Conservation (phyloP, 1,140 invertebrate genomes). For the Hypothenemus hampei region DNA sequence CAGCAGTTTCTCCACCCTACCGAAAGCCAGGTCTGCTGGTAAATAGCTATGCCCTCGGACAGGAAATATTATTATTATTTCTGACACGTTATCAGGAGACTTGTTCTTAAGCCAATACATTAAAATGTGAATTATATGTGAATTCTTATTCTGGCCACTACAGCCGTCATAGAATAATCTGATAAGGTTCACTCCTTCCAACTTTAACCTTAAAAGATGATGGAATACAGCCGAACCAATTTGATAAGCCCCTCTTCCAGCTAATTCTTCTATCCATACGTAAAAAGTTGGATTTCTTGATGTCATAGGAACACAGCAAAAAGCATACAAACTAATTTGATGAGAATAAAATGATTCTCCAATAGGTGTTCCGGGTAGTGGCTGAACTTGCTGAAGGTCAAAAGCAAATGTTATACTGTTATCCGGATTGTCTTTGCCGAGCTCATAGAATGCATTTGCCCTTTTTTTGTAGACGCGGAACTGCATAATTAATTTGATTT, state of each 20-base stretch:
- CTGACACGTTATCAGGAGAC: conserved; percentile 20
- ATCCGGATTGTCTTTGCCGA: conserved; percentile 21
- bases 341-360: conserved; percentile 31
- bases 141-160: conserved; percentile 35
- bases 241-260: conserved; percentile 26
- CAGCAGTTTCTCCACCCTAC: conserved; percentile 30
- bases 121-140: conserved; percentile 27
- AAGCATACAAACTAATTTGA: conserved; percentile 34
- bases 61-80: conserved; percentile 34
- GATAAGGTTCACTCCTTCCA: conserved; percentile 3
- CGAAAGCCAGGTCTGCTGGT: conserved; percentile 38
- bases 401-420: conserved; percentile 29
- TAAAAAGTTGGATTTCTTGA: conserved; percentile 32
- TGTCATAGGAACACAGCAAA: conserved; percentile 28
- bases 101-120: conserved; percentile 30
- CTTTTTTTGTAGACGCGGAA: conserved; percentile 20
- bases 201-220: no score
- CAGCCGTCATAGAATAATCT: conserved; percentile 36
- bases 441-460: conserved; percentile 13
- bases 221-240: conserved; percentile 31
- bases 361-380: conserved; percentile 28
- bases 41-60: conserved; percentile 38
- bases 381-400: conserved; percentile 35
- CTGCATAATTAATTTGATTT: conserved; percentile 18
- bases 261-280: conserved; percentile 31